These are phyloP conservation scores for Sebastes kiyomatsui DNA, from an alignment of 2,797 vertebrate species.

Conservation along the genomic window DNA sequence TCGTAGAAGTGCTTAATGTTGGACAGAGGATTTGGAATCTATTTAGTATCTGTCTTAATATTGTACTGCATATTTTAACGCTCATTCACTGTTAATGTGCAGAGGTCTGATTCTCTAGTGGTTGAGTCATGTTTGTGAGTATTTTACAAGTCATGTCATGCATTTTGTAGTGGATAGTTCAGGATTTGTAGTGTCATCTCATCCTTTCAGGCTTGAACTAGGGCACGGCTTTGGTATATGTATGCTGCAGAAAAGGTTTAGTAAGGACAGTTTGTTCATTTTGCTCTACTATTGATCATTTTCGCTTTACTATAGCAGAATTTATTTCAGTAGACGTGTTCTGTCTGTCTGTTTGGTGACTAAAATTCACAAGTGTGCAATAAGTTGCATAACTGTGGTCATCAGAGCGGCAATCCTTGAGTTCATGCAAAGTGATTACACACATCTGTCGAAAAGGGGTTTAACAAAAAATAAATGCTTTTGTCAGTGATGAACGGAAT, in stretches of 20 bases:
- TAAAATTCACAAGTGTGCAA: neutral
- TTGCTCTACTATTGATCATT: neutral
- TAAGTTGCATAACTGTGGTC: neutral
- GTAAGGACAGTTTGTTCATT: neutral
- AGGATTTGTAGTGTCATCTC: conserved; percentile 36
- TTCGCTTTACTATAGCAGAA: neutral
- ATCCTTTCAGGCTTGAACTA: conserved; percentile 1
- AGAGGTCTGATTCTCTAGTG: conserved; percentile 10
- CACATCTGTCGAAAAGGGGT: neutral
- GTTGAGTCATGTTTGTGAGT: conserved; percentile 19
- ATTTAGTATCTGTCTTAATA: neutral
- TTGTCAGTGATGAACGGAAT: neutral
- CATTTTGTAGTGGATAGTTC: conserved; percentile 56
- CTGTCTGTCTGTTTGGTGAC: neutral
- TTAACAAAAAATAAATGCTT: neutral
- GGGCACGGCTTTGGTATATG: neutral
- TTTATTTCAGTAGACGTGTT: neutral
- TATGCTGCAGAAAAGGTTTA: conserved; percentile 8
- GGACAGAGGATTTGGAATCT: neutral
- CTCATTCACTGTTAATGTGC: conserved; percentile 37
- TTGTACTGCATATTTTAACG: conserved; percentile 32
- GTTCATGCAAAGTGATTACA: neutral
- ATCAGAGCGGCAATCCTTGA: neutral
- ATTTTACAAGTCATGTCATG: conserved; percentile 57
- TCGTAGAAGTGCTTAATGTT: neutral